Evolutionary conservation across 2,888 invertebrate genomes (phyloP).

Genomic region (Conops quadrifasciatus): DNA sequence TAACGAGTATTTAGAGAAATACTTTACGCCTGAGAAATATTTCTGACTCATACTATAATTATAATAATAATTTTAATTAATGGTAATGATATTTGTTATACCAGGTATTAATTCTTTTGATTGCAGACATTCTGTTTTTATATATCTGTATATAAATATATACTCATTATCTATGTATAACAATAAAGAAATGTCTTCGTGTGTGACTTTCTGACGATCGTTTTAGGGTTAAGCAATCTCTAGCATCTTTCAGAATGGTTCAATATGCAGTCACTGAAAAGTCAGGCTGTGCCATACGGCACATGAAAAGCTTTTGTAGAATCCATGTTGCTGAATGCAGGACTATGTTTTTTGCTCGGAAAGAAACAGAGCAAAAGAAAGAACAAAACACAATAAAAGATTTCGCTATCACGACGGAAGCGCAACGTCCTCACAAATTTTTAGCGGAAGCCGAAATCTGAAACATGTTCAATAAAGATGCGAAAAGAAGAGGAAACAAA

Average conservation of each 20-base stretch:
- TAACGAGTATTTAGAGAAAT: too few relatives aligned
- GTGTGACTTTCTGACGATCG: too few relatives aligned
- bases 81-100: too few relatives aligned
- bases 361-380: neutral
- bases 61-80: too few relatives aligned
- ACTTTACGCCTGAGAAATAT: too few relatives aligned
- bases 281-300: neutral
- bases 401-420: conserved; percentile 31
- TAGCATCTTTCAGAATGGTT: neutral
- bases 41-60: too few relatives aligned
- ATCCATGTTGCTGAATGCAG: neutral
- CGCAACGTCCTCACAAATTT: conserved; percentile 19
- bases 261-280: neutral
- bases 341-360: neutral
- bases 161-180: too few relatives aligned
- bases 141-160: too few relatives aligned
- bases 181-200: too few relatives aligned
- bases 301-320: neutral
- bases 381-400: conserved; percentile 10
- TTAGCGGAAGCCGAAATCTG: conserved; percentile 40
- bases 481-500: neutral
- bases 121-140: too few relatives aligned
- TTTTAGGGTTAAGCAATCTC: neutral
- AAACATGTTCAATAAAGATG: conserved; percentile 48
- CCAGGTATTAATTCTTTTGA: too few relatives aligned